Evolutionary conservation across 2,113 vertebrate species (phyloP).

Genomic region (Cryptotis parvus): DNA sequence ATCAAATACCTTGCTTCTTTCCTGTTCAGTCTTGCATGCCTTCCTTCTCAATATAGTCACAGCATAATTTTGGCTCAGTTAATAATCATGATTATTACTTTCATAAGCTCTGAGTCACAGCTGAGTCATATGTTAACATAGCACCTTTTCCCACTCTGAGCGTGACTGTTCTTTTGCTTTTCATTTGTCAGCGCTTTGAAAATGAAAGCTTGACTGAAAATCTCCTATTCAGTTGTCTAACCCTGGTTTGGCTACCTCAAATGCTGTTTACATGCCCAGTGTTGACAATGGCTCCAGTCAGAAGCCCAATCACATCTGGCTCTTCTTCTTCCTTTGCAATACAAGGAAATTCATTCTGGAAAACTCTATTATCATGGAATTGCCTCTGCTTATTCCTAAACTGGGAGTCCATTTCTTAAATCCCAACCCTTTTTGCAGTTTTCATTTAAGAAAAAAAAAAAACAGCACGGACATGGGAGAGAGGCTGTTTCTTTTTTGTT

Average conservation of each 20-base stretch:
- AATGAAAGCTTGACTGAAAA: constrained; percentile 12
- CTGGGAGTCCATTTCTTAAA: constrained; percentile 26
- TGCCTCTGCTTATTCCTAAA: neutral
- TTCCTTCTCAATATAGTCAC: neutral
- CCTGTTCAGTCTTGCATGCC: neutral
- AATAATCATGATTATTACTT: neutral
- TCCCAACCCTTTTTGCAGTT: neutral
- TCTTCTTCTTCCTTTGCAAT: neutral
- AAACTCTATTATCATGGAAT: neutral
- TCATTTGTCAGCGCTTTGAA: neutral
- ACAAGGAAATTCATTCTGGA: neutral
- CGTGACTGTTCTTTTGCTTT: neutral
- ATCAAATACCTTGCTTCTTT: too few species aligned
- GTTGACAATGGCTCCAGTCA: neutral
- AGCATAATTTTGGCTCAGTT: neutral
- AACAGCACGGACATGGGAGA: too few species aligned
- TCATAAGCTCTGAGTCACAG: neutral
- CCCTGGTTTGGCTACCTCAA: neutral
- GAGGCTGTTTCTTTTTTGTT: too few species aligned
- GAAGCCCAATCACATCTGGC: neutral
- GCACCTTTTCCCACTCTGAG: neutral
- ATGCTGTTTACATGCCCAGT: neutral
- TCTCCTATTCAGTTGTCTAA: neutral
- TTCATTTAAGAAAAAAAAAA: neutral
- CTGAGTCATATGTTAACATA: neutral